These are phyloP conservation scores for Heterodera filipjevi DNA, from an alignment of 2,888 invertebrate species.

Conservation along the genomic window DNA sequence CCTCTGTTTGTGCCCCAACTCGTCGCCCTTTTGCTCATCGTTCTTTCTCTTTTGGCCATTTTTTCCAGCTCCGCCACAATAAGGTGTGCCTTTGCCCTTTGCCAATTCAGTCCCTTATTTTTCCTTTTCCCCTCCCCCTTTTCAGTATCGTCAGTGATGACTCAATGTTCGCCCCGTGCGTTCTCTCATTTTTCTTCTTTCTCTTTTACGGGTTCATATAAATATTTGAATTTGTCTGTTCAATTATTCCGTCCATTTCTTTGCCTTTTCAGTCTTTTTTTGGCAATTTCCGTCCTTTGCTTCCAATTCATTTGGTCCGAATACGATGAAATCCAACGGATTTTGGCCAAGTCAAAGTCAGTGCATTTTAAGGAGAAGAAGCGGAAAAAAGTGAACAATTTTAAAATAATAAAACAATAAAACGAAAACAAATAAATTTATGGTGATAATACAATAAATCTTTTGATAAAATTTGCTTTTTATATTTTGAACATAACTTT, in stretches of 20 bases:
- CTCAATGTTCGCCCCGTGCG: conserved; percentile 12
- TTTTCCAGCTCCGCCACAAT: conserved; percentile 21
- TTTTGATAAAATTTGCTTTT: neutral
- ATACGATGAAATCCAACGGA: conserved; percentile 39
- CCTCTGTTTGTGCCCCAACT: conserved; percentile 21
- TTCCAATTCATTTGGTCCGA: conserved; percentile 42
- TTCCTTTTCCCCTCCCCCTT: neutral
- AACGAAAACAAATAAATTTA: neutral
- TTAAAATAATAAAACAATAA: neutral
- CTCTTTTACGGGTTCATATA: conserved; percentile 21
- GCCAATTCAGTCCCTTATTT: neutral
- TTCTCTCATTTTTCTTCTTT: conserved; percentile 15
- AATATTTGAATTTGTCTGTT: neutral
- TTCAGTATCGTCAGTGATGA: conserved; percentile 22
- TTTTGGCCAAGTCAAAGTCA: conserved; percentile 43
- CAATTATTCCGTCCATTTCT: neutral
- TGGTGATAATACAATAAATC: neutral
- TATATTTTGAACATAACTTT: too few relatives aligned
- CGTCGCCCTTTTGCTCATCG: neutral
- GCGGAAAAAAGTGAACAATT: conserved; percentile 12
- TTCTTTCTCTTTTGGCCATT: conserved; percentile 11
- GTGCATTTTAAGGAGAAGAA: conserved; percentile 48
- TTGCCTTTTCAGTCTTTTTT: conserved; percentile 8
- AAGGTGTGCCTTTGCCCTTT: neutral
- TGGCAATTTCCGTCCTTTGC: conserved; percentile 37